Conservation (phyloP, 2,113 vertebrate species). For the Pseudonaja textilis region DNA sequence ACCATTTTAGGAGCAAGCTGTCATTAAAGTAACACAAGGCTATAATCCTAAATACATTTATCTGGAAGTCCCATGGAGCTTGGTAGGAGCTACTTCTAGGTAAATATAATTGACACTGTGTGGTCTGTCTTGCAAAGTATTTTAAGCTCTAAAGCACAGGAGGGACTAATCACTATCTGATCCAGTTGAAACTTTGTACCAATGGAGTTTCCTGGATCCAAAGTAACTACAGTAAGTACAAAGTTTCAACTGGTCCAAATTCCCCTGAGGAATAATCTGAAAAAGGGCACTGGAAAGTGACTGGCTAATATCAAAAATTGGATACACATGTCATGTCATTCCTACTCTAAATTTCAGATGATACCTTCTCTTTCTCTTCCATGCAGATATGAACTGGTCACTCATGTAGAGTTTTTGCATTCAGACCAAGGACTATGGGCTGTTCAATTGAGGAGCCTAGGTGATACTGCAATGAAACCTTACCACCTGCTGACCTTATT, state of each 20-base stretch:
- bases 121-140: background rate
- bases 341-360: background rate
- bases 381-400: background rate
- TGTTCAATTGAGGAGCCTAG: background rate
- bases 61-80: background rate
- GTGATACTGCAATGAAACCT: background rate
- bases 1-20: background rate
- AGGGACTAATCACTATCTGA: background rate
- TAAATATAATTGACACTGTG: background rate
- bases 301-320: background rate
- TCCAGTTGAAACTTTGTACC: background rate
- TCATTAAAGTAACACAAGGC: background rate
- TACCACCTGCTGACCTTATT: background rate
- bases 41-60: background rate
- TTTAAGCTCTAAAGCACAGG: background rate
- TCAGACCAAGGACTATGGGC: background rate
- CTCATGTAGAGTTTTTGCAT: background rate
- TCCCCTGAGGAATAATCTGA: background rate
- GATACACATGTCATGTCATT: background rate
- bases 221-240: background rate
- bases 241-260: too few species aligned
- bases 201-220: background rate
- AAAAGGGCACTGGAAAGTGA: background rate
- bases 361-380: background rate
- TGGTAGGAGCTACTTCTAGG: background rate